A percentile compares a stretch with the other conserved stretches of the same genome.
Evolutionary conservation across 2,888 invertebrate species (phyloP).

Genomic region (Caenorhabditis sp.): DNA sequence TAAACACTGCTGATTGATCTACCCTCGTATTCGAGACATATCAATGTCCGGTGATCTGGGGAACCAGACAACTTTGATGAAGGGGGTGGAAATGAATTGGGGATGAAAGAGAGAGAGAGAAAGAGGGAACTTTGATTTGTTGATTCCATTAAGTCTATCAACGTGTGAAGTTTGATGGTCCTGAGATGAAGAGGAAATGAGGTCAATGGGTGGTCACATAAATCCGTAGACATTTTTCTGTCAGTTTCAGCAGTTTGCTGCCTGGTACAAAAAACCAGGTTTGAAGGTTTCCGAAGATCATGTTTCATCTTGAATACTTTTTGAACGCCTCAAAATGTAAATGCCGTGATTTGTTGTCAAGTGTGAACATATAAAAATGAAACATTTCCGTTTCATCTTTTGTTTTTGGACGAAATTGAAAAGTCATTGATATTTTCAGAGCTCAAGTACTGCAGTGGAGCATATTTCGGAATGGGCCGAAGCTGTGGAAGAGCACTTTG

Average conservation of each 20-base stretch:
- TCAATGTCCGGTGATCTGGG: constrained; percentile 45
- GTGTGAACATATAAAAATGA: not conserved
- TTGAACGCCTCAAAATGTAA: not conserved
- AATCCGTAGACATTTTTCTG: not conserved
- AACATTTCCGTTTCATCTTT: not conserved
- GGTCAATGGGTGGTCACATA: constrained; percentile 19
- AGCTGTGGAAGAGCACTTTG: constrained; percentile 46
- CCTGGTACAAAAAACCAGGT: too few species aligned
- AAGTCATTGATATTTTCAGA: not conserved
- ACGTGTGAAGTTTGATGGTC: constrained; percentile 30
- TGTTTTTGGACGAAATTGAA: not conserved
- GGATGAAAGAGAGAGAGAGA: too few species aligned
- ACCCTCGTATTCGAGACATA: constrained; percentile 24
- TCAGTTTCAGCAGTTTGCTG: not conserved
- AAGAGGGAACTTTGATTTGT: constrained; percentile 42
- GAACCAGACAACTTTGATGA: constrained; percentile 36
- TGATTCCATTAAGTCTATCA: constrained; percentile 31
- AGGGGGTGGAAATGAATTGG: constrained; percentile 40
- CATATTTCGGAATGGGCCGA: constrained; percentile 12
- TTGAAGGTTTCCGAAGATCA: too few species aligned
- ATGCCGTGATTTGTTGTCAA: not conserved
- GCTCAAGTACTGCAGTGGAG: not conserved
- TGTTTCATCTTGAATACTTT: too few species aligned
- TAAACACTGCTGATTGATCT: constrained; percentile 61
- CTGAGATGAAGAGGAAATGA: constrained; percentile 15